Evolutionary conservation across 23 tunicate genomes (phyloP).

Genomic region (Pegea sp.): DNA sequence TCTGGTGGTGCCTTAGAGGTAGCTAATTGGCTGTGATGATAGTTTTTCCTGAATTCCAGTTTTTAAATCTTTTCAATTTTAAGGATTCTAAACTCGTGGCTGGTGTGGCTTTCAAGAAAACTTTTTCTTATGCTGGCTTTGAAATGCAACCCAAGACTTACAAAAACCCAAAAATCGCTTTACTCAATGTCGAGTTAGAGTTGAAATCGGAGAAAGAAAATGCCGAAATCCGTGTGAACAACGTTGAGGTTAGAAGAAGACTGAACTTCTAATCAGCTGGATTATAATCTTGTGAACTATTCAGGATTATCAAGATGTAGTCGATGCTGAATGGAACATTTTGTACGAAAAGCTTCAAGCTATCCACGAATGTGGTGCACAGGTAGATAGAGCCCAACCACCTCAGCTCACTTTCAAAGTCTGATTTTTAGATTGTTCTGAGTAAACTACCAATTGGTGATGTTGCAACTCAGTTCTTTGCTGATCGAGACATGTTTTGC

Average conservation of each 20-base stretch:
- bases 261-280: no score
- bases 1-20: constrained; percentile 88
- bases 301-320: constrained; percentile 90
- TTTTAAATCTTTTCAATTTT: neutral
- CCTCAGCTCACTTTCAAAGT: no score
- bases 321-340: constrained; percentile 99
- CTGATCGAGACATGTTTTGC: constrained; percentile 97
- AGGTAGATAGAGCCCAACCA: no score
- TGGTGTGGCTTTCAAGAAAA: constrained; percentile 96
- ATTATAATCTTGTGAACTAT: no score
- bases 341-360: constrained; percentile 83
- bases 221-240: constrained; percentile 84
- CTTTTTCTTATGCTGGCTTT: constrained; percentile 97
- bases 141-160: constrained; percentile 93
- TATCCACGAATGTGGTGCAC: constrained; percentile 81
- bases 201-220: constrained; percentile 96
- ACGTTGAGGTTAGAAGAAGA: constrained; percentile 28
- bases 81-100: constrained; percentile 80
- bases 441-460: constrained; percentile 93
- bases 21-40: neutral
- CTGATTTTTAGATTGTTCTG: constrained; percentile 42
- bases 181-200: constrained; percentile 87
- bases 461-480: constrained; percentile 97
- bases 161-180: constrained; percentile 79
- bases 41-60: neutral